Percentiles rank a stretch among this genome's conserved stretches.
These are phyloP conservation scores for Silurus meridionalis DNA, from an alignment of 2,113 vertebrate genomes.

Conservation along the genomic window DNA sequence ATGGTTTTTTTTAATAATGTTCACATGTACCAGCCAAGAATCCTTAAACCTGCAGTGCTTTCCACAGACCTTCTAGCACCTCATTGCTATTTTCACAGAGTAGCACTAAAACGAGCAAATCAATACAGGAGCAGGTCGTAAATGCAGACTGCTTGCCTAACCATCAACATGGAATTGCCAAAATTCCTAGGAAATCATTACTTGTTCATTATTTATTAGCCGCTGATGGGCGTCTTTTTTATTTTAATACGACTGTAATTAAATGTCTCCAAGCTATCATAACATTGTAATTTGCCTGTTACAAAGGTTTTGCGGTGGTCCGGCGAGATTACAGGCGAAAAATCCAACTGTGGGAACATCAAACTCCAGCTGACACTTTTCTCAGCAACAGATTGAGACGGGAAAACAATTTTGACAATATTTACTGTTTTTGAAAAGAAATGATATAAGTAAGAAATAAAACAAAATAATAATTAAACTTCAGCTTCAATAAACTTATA, in stretches of 20 bases:
- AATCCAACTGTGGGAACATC: conserved; percentile 58
- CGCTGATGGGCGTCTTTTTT: conserved; percentile 61
- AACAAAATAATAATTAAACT: background rate
- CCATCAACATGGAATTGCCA: conserved; percentile 21
- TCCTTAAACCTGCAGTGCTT: conserved; percentile 24
- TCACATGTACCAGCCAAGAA: conserved; percentile 24
- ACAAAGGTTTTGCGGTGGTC: conserved; percentile 45
- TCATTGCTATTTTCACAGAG: conserved; percentile 34
- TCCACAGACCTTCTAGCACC: conserved; percentile 32
- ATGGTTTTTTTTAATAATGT: background rate
- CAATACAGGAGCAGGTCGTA: conserved; percentile 11
- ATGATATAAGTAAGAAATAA: background rate
- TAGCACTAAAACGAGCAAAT: conserved; percentile 32
- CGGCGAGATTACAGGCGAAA: conserved; percentile 57
- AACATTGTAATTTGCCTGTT: conserved; percentile 56
- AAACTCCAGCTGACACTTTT: conserved; percentile 57
- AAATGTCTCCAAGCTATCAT: conserved; percentile 39
- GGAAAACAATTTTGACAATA: conserved; percentile 52
- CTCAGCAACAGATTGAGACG: conserved; percentile 56
- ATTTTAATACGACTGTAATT: conserved; percentile 32
- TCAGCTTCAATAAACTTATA: background rate
- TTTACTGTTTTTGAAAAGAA: conserved; percentile 14
- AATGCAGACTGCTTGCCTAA: conserved; percentile 18
- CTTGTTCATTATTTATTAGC: conserved; percentile 52
- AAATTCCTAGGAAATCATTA: conserved; percentile 47